phyloP scores from a whole-genome alignment of 2,797 vertebrate genomes.

The Acanthurus tractus region DNA sequence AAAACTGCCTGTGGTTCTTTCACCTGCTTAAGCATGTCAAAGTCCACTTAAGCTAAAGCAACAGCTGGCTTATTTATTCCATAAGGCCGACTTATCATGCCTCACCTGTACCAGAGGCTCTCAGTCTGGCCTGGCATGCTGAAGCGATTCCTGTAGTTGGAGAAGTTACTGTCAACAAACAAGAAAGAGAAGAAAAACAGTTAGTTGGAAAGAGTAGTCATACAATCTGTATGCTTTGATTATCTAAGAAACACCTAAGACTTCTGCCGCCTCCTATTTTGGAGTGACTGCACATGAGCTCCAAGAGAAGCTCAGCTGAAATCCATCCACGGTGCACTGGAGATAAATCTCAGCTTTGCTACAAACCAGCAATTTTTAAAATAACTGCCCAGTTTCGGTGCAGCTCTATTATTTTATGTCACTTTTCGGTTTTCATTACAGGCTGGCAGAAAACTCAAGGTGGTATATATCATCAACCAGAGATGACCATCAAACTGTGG shows the following conservation, averaged over 20 bases:
- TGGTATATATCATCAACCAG: slow-evolving; percentile 31
- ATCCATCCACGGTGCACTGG: slow-evolving; percentile 17
- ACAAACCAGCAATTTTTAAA: slow-evolving; percentile 36
- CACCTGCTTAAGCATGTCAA: slow-evolving; percentile 2
- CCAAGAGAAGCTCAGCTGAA: slow-evolving; percentile 23
- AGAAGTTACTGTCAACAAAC: slow-evolving; percentile 89
- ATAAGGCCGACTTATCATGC: not conserved
- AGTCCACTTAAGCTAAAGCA: not conserved
- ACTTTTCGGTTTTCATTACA: slow-evolving; percentile 30
- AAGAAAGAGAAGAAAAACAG: slow-evolving; percentile 2
- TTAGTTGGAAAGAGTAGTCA: slow-evolving; percentile 27
- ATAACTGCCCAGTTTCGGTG: slow-evolving; percentile 14
- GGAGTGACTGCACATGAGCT: slow-evolving; percentile 11
- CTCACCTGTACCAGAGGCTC: slow-evolving; percentile 94
- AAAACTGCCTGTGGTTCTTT: slow-evolving; percentile 13
- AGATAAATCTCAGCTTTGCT: slow-evolving; percentile 31
- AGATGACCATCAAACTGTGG: slow-evolving; percentile 45
- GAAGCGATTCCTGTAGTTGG: slow-evolving; percentile 93
- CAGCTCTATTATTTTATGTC: slow-evolving; percentile 29
- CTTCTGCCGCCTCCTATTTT: slow-evolving; percentile 33
- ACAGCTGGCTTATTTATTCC: not conserved
- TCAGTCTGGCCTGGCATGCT: slow-evolving; percentile 91
- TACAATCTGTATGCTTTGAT: slow-evolving; percentile 55
- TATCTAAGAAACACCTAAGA: slow-evolving; percentile 47
- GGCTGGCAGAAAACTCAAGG: slow-evolving; percentile 13